Evolutionary conservation across 1,140 invertebrate genomes (phyloP), one percentile per base, ranked within the genome.

Genomic region (Pogonognathellus flavescens): DNA sequence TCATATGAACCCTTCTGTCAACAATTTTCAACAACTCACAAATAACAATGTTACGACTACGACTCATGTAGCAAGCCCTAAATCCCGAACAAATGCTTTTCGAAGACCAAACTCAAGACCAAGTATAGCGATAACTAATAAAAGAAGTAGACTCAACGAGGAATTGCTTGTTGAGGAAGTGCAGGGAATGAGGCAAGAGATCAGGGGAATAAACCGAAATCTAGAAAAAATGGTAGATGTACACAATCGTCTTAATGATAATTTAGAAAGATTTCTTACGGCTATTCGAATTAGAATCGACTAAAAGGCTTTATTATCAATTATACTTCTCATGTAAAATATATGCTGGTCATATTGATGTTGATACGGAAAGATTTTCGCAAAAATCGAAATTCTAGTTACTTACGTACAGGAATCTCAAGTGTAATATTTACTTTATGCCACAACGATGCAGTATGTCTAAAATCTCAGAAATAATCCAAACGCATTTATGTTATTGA

Each of bases 151-250:
- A n/a, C 59, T 82, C 11, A 82, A 59, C 22, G 81, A 82, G n/a
- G 55, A 82, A 8, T 59, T 84, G 11, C 62, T 84, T 49, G 66
- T 84, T 4, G 83, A 84, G 53, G 83, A 84, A 41, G 50, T 84
- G 14, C 83, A 84, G 55, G 83, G 83, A 16, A 72, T 84, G 59
- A 20, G 83, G 16, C 83, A 84, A 11, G 83, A 84, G 53, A 22
- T 84, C 11, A 18, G 83, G 16, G 62, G 50, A 52, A 70, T 84
- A 7, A 84, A 84, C 31, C 60, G 59, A 8, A 70, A 66, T 13
- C 13, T 84, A 7, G 83, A 72, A 31, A 84, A 84, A 60, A n/a
- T 84, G n/a, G 83, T 84, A 20, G 83, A 84, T 59, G 83, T 84
- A 4, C 83, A 84, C 20, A 72, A 84, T 59, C 59, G 83, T n/a